Percentiles rank a stretch among this genome's conserved stretches.
These are phyloP conservation scores for Pteropus alecto DNA, from an alignment of 2,113 vertebrate genomes.

Conservation along the genomic window DNA sequence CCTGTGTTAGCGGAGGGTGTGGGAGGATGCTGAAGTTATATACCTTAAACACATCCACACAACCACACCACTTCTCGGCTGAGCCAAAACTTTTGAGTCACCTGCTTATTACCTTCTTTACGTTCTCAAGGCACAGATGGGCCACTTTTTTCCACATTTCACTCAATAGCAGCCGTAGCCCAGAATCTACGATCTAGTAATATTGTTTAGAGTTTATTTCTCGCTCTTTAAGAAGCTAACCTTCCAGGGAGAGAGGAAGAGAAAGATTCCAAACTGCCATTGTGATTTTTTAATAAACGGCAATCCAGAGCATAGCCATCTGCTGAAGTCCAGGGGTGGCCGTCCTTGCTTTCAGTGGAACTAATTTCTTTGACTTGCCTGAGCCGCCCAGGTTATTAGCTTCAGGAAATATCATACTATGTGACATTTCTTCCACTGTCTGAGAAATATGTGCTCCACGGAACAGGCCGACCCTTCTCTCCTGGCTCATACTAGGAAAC, in stretches of 20 bases:
- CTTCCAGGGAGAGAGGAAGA: neutral
- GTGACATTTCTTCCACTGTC: neutral
- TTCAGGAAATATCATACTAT: neutral
- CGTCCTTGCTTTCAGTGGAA: neutral
- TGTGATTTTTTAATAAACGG: too few species aligned
- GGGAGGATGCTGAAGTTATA: accelerated
- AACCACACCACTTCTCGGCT: neutral
- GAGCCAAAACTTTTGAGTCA: neutral
- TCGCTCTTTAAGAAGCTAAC: neutral
- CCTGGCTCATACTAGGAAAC: neutral
- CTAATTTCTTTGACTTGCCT: neutral
- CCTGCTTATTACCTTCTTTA: neutral
- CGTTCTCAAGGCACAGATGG: neutral
- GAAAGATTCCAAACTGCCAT: neutral
- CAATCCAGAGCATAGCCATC: neutral
- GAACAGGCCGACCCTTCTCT: neutral
- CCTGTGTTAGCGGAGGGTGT: neutral
- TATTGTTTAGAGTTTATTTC: neutral
- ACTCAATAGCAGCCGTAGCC: neutral
- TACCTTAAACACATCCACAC: neutral
- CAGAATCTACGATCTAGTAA: neutral
- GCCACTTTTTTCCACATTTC: neutral
- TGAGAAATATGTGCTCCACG: neutral
- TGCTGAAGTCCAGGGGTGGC: neutral
- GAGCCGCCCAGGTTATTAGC: neutral